These are phyloP conservation scores for Trichomalopsis sarcophagae DNA, from an alignment of 1,140 invertebrate species.

Conservation along the genomic window DNA sequence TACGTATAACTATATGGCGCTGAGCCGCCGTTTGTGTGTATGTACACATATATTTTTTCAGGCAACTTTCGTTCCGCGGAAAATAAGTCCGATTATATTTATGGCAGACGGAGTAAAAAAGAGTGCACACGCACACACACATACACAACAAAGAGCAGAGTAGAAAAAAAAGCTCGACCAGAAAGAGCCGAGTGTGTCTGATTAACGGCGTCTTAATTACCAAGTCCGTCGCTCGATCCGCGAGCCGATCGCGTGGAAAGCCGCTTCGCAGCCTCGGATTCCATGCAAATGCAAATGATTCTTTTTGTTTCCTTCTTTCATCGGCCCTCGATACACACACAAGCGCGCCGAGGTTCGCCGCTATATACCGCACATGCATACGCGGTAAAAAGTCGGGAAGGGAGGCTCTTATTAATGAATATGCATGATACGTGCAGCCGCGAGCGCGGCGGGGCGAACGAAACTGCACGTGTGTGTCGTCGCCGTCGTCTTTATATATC, in stretches of 20 bases:
- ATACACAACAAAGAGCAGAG: conserved; percentile 1
- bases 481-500: conserved; percentile 34
- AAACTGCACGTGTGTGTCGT: conserved; percentile 52
- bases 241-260: conserved; percentile 48
- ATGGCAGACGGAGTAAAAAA: conserved; percentile 14
- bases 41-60: too few relatives aligned
- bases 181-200: conserved; percentile 44
- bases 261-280: conserved; percentile 31
- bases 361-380: too few relatives aligned
- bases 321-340: background rate
- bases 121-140: conserved; percentile 27
- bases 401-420: conserved; percentile 57
- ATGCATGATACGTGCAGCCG: conserved; percentile 56
- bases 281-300: conserved; percentile 60
- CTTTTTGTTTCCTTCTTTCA: conserved; percentile 22
- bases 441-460: too few relatives aligned
- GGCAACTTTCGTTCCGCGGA: too few relatives aligned
- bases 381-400: too few relatives aligned
- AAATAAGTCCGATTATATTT: too few relatives aligned
- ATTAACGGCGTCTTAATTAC: conserved; percentile 67
- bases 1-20: background rate
- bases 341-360: too few relatives aligned
- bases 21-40: too few relatives aligned
- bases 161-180: conserved; percentile 16
- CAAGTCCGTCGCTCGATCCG: conserved; percentile 13